phyloP scores from a whole-genome alignment of 2,888 invertebrate genomes.

The Choristoneura rosaceana region DNA sequence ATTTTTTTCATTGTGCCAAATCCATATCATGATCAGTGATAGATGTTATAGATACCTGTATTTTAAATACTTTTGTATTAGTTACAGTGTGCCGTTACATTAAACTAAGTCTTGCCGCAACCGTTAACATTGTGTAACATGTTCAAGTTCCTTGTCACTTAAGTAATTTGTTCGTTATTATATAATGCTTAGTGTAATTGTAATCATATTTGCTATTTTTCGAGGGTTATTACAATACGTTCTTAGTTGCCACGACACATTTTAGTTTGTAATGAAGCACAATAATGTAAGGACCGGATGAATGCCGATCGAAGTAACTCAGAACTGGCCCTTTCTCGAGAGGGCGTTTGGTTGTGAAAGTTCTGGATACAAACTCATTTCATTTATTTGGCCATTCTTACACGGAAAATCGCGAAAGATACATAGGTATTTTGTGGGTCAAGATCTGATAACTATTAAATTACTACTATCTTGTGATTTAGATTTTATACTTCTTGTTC shows the following conservation, averaged over 20 bases:
- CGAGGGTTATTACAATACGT: constrained; percentile 76
- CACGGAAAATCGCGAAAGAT: constrained; percentile 50
- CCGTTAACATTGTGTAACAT: constrained; percentile 50
- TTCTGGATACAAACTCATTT: constrained; percentile 28
- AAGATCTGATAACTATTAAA: constrained; percentile 78
- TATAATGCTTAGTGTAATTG: constrained; percentile 60
- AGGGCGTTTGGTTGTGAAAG: constrained; percentile 61
- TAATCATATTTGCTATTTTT: constrained; percentile 81
- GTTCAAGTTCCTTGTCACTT: constrained; percentile 76
- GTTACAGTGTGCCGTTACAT: constrained; percentile 22
- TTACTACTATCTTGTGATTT: constrained; percentile 82
- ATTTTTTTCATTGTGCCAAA: constrained; percentile 58
- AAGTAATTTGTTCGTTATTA: constrained; percentile 52
- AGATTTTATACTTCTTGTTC: constrained; percentile 86
- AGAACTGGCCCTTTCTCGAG: constrained; percentile 23
- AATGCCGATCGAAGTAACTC: constrained; percentile 55
- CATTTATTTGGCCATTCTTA: constrained; percentile 34
- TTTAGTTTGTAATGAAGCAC: constrained; percentile 78
- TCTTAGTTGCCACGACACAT: constrained; percentile 65
- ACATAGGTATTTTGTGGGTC: constrained; percentile 59
- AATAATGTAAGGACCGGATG: constrained; percentile 78
- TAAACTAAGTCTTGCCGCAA: constrained; percentile 19
- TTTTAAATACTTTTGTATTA: constrained; percentile 48
- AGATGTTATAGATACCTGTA: constrained; percentile 63
- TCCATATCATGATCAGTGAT: constrained; percentile 81